Evolutionary conservation across 2,797 vertebrate species (phyloP), one percentile per base, ranked within the genome.

Genomic region (Halcyon badia): DNA sequence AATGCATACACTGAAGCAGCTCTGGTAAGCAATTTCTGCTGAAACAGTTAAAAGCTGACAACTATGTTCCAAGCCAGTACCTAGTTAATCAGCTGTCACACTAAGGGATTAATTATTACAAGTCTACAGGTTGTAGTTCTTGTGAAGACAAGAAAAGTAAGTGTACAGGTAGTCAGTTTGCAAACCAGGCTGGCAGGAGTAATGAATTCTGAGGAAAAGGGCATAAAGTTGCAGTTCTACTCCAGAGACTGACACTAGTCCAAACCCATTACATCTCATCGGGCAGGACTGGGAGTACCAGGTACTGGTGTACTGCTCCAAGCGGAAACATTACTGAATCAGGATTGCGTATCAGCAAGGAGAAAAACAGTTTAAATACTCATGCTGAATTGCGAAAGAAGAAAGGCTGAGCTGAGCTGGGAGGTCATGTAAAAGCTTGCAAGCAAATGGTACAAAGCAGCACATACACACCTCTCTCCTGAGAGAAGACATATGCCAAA

Each of bases 191-290:
- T 72, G 31, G 33, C 8, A 17, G 25, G n/a, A 1, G 12, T 31
- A 52, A 57, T 6, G 22, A 15, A 4, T 52, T 85, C 33, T 49
- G n/a, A 76, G 21, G 26, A 76, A 72, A 42, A 65, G 1, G 42
- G 12, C 0, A 0, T 24, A 8, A 46, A 44, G 31, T 5, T 52
- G 33, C 14, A 6, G 7, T 66, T 76, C 17, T 6, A 21, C 35
- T 83, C 33, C 76, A 52, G 46, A 76, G 20, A 18, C 54, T 48
- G 11, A 6, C 19, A 44, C 62, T 31, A 25, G 28, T 14, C 17
- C 60, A 73, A 69, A 71, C 19, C 7, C 26, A 41, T 35, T 49
- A 56, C 17, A 49, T 39, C 61, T 70, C 41, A 41, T 21, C 13
- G 30, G 37, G 28, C 44, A 78, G 14, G 30, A 35, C 42, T 42